phyloP scores from a whole-genome alignment of 23 tunicate genomes.

The Botrylloides violaceus region DNA sequence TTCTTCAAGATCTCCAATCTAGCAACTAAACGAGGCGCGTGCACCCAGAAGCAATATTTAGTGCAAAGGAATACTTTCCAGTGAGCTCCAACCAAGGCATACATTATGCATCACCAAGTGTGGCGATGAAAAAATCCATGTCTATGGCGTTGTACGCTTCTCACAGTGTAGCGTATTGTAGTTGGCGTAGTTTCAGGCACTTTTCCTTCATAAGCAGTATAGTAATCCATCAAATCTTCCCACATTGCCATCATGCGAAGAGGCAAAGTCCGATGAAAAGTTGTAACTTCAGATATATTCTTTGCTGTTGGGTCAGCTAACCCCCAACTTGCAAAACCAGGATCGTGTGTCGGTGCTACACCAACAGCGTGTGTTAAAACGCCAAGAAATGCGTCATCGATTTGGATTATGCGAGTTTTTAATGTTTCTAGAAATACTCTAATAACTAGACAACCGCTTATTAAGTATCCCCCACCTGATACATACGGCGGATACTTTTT shows the following conservation, averaged over 20 bases:
- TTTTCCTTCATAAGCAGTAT: no score
- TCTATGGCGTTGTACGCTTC: no score
- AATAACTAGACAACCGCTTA: slow-evolving; percentile 56
- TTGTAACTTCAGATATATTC: slow-evolving; percentile 46
- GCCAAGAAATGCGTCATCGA: slow-evolving; percentile 87
- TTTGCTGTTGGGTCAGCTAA: slow-evolving; percentile 30
- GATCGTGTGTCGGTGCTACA: slow-evolving; percentile 32
- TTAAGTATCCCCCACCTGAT: slow-evolving; percentile 84
- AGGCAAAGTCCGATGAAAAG: slow-evolving; percentile 59
- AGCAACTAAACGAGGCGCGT: no score
- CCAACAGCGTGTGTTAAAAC: slow-evolving; percentile 42
- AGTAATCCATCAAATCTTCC: slow-evolving; percentile 19
- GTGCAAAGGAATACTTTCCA: no score
- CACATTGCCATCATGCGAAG: slow-evolving; percentile 20
- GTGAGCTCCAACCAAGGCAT: no score
- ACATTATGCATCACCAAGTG: no score
- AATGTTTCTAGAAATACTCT: slow-evolving; percentile 43
- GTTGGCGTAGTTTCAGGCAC: no score
- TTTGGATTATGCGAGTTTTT: slow-evolving; percentile 48
- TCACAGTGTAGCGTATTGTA: no score
- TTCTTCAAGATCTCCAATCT: no score
- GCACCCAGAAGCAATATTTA: no score
- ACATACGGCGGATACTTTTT: slow-evolving; percentile 90
- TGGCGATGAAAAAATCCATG: no score
- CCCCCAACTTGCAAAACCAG: slow-evolving; percentile 77